Evolutionary conservation across 2,888 invertebrate species (phyloP).

Genomic region (Lochmaea crataegi): DNA sequence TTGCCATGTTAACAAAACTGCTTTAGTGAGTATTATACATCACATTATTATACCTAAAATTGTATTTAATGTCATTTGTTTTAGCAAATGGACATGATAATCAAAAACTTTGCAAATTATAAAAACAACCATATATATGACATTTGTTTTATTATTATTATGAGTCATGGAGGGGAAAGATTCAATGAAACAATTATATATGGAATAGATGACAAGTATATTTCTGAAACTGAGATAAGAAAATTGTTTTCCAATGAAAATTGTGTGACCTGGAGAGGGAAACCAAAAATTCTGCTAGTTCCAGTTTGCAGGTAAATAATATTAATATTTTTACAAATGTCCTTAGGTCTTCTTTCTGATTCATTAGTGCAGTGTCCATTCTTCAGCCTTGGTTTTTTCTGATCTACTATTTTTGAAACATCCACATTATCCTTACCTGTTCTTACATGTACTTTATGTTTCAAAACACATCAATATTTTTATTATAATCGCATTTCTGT

Average conservation of each 20-base stretch:
- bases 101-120: conserved; percentile 64
- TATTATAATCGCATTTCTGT: too few relatives aligned
- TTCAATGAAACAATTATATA: conserved; percentile 67
- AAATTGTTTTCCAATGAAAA: conserved; percentile 70
- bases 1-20: conserved; percentile 41
- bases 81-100: conserved; percentile 63
- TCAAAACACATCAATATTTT: too few relatives aligned
- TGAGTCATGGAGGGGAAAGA: conserved; percentile 73
- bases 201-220: conserved; percentile 69
- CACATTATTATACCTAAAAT: too few relatives aligned
- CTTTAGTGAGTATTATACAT: conserved; percentile 31
- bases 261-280: conserved; percentile 68
- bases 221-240: conserved; percentile 17
- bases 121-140: conserved; percentile 66
- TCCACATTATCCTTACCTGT: too few relatives aligned
- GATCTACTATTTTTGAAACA: too few relatives aligned
- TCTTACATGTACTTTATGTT: too few relatives aligned
- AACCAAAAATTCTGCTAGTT: conserved; percentile 79
- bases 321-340: background rate
- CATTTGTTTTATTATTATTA: conserved; percentile 74
- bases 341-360: too few relatives aligned
- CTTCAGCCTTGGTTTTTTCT: too few relatives aligned
- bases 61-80: conserved; percentile 13
- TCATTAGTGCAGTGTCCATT: too few relatives aligned
- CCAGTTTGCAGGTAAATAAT: conserved; percentile 73